Percentiles rank a stretch among this genome's conserved stretches.
Evolutionary conservation across 1,140 invertebrate genomes (phyloP).

Genomic region (Pogonomyrmex californicus): DNA sequence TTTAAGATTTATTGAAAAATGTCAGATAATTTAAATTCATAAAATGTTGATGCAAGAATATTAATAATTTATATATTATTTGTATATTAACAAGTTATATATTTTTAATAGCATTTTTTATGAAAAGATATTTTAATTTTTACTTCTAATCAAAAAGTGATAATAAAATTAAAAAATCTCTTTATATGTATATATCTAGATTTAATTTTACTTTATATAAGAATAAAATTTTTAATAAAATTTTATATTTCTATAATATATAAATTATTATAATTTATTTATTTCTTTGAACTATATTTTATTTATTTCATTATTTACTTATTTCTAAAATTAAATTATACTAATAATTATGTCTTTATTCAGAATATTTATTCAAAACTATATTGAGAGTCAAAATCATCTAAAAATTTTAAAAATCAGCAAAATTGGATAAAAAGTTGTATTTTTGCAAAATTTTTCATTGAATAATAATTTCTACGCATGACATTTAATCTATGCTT

Average conservation of each 20-base stretch:
- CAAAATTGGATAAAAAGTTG: not conserved
- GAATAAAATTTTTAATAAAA: not conserved
- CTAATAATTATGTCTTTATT: not conserved
- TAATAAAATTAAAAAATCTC: not conserved
- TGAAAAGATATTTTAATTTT: not conserved
- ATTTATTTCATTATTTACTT: not conserved
- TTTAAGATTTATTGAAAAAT: conserved; percentile 13
- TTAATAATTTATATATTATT: not conserved
- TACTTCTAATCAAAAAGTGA: not conserved
- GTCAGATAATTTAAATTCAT: not conserved
- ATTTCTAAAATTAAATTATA: not conserved
- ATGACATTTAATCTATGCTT: not conserved
- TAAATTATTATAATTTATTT: not conserved
- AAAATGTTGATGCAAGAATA: not conserved
- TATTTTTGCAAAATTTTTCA: not conserved
- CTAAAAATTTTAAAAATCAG: not conserved
- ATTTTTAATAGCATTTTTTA: not conserved
- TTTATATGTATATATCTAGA: too few species aligned
- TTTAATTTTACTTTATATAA: not conserved
- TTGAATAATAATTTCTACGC: not conserved
- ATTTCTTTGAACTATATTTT: not conserved
- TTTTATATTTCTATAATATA: not conserved
- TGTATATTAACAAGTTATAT: not conserved
- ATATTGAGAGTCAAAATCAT: not conserved
- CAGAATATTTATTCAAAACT: conserved; percentile 1